These are phyloP conservation scores for Chelonus formosanus DNA, from an alignment of 2,888 invertebrate genomes.

Conservation along the genomic window DNA sequence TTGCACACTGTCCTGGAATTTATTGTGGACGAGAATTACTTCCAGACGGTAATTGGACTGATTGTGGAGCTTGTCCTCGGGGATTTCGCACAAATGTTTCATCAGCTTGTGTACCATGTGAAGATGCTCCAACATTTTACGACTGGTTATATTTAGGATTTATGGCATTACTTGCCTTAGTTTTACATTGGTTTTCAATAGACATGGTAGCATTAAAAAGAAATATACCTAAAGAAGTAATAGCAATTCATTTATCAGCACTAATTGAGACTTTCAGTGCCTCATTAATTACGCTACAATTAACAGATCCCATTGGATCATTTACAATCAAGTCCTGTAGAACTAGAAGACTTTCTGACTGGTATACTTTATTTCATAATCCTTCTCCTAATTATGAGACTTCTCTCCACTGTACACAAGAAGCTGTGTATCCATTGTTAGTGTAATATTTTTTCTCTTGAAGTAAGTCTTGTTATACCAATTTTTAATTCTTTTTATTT, in stretches of 20 bases:
- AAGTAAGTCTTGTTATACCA: background rate
- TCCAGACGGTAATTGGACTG: constrained; percentile 76
- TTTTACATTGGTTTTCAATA: constrained; percentile 92
- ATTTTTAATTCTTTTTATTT: constrained; percentile 46
- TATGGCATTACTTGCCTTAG: constrained; percentile 87
- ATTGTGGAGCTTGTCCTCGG: constrained; percentile 87
- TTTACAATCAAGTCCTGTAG: constrained; percentile 81
- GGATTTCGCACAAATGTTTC: constrained; percentile 79
- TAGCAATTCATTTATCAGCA: constrained; percentile 83
- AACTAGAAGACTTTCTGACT: constrained; percentile 86
- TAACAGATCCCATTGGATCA: constrained; percentile 84
- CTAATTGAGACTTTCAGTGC: constrained; percentile 82
- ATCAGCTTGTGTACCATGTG: constrained; percentile 81
- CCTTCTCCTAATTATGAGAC: constrained; percentile 91
- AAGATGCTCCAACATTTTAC: constrained; percentile 79
- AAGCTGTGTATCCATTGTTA: constrained; percentile 97
- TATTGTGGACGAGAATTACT: constrained; percentile 82
- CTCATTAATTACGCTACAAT: constrained; percentile 78
- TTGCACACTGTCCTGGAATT: constrained; percentile 76
- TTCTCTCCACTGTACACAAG: constrained; percentile 93
- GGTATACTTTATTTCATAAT: constrained; percentile 96
- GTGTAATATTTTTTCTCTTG: constrained; percentile 54
- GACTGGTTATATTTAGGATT: constrained; percentile 95
- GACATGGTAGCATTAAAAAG: constrained; percentile 81
- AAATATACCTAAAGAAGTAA: constrained; percentile 78